Evolutionary conservation across 1,140 invertebrate genomes (phyloP), one percentile per base, ranked within the genome.

Genomic region (Macrotrachela quadricornifera): DNA sequence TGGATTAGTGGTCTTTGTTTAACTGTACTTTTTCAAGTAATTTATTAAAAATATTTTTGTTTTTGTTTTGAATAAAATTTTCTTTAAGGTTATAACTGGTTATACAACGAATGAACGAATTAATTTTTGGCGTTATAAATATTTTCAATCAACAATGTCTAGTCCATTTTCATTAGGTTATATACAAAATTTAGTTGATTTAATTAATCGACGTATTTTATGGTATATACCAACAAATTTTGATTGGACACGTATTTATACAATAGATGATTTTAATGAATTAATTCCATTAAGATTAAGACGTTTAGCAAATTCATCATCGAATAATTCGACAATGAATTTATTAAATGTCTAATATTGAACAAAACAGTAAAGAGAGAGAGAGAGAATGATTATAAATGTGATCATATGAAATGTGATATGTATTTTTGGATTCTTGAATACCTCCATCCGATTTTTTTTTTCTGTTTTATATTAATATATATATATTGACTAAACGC

Each of bases 91-190:
- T 1, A 83, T 81, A 59, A 81, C 83, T 78, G 90, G 88, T 70
- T 68, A 90, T 14, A 91, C 85, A 10, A 88, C 85, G 15, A 91
- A 90, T 64, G 86, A 90, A 69, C 82, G 84, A 79, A 83, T 88
- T 60, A 87, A 87, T 70, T 83, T 83, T 61, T 85, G 86, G 63
- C 72, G 82, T 30, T 85, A 85, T 62, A 78, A 82, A 0, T 88
- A 91, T 64, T 66, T 90, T 49, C 72, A 8, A 4, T 30, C 21
- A 4, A 8, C 15, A 15, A 40, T 52, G 3, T 53, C 41, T 1
- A 53, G 51, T 43, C 40, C 45, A 6, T 53, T 47, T 10, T 46
- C 44, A 37, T 53, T 53, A 16, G 51, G 51, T 11, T 15, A 37
- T 8, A 47, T 53, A 16, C 51, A 53, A 48, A 53, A 53, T 48